These are phyloP conservation scores for Progne subis DNA, from an alignment of 2,113 vertebrate genomes.

Conservation along the genomic window DNA sequence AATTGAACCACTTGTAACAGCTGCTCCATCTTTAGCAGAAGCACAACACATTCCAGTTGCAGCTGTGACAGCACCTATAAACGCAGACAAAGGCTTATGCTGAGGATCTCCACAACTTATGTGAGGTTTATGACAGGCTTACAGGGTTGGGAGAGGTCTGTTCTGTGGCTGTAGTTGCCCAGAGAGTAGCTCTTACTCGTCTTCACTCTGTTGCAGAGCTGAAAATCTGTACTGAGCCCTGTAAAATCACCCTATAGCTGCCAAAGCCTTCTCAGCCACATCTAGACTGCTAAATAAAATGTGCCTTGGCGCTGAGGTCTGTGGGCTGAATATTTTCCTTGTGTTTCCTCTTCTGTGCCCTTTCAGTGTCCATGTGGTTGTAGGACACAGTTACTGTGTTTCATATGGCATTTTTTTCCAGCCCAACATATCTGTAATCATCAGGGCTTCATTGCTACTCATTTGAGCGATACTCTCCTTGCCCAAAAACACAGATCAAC, in stretches of 20 bases:
- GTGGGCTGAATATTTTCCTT: background rate
- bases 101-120: background rate
- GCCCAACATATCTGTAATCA: background rate
- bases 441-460: background rate
- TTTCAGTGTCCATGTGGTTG: background rate
- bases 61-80: background rate
- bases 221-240: background rate
- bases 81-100: background rate
- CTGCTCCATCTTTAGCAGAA: background rate
- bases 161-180: background rate
- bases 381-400: background rate
- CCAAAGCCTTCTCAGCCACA: background rate
- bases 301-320: background rate
- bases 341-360: rapidly evolving
- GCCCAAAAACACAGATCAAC: background rate
- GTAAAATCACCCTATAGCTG: rapidly evolving
- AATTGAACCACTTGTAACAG: background rate
- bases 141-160: background rate
- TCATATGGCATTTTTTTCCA: background rate
- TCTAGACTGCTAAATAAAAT: background rate
- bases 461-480: background rate
- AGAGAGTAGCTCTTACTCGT: background rate
- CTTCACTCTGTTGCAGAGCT: background rate
- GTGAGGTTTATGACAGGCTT: background rate
- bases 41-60: background rate